These are phyloP conservation scores for Megathymus violae DNA, from an alignment of 1,140 invertebrate genomes.

Conservation along the genomic window DNA sequence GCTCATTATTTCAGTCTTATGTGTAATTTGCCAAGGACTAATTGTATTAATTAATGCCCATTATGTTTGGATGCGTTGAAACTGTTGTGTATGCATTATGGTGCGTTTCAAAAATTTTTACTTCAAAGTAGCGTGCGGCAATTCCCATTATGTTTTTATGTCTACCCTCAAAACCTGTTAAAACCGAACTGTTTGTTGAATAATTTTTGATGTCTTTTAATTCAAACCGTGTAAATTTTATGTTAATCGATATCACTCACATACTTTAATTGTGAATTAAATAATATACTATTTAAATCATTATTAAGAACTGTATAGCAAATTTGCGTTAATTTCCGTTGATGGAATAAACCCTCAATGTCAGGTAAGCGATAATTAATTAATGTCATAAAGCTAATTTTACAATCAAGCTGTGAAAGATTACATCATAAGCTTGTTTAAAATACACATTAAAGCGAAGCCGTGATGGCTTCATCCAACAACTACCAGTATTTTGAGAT, in stretches of 20 bases:
- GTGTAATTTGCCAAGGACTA: conserved; percentile 80
- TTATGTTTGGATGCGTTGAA: conserved; percentile 69
- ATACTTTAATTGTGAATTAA: too few relatives aligned
- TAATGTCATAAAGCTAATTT: conserved; percentile 14
- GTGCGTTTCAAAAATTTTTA: conserved; percentile 52
- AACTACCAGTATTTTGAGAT: neutral
- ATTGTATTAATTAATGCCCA: conserved; percentile 82
- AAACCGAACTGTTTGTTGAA: too few relatives aligned
- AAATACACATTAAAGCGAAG: conserved; percentile 10
- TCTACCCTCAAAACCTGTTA: too few relatives aligned
- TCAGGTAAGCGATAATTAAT: conserved; percentile 13
- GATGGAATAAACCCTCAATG: conserved; percentile 13
- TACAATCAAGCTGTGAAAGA: conserved; percentile 14
- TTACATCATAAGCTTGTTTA: conserved; percentile 22
- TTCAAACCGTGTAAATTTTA: too few relatives aligned
- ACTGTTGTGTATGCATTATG: conserved; percentile 50
- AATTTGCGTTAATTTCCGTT: neutral
- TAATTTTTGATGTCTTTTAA: too few relatives aligned
- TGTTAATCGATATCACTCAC: too few relatives aligned
- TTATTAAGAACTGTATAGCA: too few relatives aligned
- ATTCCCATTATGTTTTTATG: conserved; percentile 20
- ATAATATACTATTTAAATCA: too few relatives aligned
- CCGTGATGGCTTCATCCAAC: conserved; percentile 13
- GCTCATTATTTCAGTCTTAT: conserved; percentile 79
- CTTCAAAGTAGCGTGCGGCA: conserved; percentile 21